These are phyloP conservation scores for Dromococcyx pavoninus DNA, from an alignment of 2,797 vertebrate species.

Conservation along the genomic window DNA sequence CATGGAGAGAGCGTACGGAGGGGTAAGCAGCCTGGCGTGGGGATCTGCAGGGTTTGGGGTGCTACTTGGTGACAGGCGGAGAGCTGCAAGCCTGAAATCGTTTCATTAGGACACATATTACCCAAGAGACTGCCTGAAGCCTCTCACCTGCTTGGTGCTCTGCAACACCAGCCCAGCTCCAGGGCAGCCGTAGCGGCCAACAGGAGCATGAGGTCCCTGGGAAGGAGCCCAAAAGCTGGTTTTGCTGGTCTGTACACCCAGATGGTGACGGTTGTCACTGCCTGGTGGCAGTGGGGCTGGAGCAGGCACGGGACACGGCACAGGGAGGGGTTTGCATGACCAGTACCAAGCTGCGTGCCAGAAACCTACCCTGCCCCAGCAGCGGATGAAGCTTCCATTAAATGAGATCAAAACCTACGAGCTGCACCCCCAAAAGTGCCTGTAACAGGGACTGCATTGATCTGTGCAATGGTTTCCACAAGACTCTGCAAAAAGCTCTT, in stretches of 20 bases:
- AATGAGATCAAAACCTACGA: not conserved
- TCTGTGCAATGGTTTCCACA: not conserved
- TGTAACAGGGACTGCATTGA: accelerated
- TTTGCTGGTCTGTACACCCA: not conserved
- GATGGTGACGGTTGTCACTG: accelerated
- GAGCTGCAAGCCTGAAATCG: not conserved
- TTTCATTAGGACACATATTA: not conserved
- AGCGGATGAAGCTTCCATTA: not conserved
- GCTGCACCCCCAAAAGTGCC: not conserved
- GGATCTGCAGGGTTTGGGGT: not conserved
- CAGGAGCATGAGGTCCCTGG: accelerated
- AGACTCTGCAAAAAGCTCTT: not conserved
- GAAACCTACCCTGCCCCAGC: not conserved
- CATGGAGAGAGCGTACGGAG: accelerated
- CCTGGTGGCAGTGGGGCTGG: accelerated
- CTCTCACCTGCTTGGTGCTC: not conserved
- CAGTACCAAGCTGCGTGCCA: accelerated
- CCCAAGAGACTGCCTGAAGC: not conserved
- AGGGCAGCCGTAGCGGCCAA: accelerated
- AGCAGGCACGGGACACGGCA: accelerated
- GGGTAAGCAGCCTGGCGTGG: accelerated
- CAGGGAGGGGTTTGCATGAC: accelerated
- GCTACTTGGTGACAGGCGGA: accelerated
- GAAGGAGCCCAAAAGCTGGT: not conserved
- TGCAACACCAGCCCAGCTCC: not conserved